Base-by-base conservation (phyloP, 2,797 vertebrate genomes). In the Xenopus petersii region DNA sequence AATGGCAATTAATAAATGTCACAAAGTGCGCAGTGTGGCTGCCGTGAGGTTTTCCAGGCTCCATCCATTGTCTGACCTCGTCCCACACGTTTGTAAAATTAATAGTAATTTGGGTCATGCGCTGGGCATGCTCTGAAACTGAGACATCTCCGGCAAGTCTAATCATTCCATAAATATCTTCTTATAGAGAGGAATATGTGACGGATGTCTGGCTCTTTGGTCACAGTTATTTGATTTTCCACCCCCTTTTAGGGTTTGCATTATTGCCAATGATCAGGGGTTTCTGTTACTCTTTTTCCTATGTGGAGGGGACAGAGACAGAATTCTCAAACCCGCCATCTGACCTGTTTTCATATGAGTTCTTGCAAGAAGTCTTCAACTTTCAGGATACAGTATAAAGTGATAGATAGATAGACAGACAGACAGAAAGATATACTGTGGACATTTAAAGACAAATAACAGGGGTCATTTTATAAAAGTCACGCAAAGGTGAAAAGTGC, bases 31-130 rank as follows among this genome's bases (percentile, higher is more conserved):
- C 8, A 12, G 26, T 4, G 26, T 13, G 26, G 59, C 59, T 4
- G 30, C 15, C 5, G 7, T 36, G 74, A 75, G 47, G 13, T 15
- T 65, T 30, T 49, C 74, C 68, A 75, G 74, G 66, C 67, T 16
- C 61, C 61, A 30, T 30, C 26, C 26, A 60, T 65, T 21, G 54
- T 70, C 60, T 75, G 62, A 49, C 42, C 66, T 51, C 12, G n/a
- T 13, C 51, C 54, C 42, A n/a, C 15, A 2, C 30, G 62, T 26
- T 42, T 56, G 11, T 64, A 70, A 58, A 56, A 75, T 64, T 17
- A 75, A 55, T 75, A 55, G 59, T 7, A 62, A 58, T 36, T 63
- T 67, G 48, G 46, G 16, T 36, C 68, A 70, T 24, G 16, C 30
- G 56, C 47, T 75, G 16, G 13, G 55, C 55, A 70, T 10, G 42